A percentile compares a stretch with the other conserved stretches of the same genome.
These are phyloP conservation scores for Apocrypta bakeri DNA, from an alignment of 1,140 invertebrate species.

Conservation along the genomic window DNA sequence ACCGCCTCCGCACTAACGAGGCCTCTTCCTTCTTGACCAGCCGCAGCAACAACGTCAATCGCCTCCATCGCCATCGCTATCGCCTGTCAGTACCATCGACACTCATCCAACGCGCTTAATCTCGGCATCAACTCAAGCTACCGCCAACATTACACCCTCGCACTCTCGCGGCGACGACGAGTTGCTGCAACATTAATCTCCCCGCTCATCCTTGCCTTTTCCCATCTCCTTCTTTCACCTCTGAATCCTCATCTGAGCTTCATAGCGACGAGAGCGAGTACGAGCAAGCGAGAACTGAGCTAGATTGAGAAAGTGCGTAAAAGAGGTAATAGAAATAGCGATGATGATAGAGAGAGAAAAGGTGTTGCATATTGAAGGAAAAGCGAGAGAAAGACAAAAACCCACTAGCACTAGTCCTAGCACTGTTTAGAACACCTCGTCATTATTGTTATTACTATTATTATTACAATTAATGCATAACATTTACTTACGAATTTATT, in stretches of 20 bases:
- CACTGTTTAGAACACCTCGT: constrained; percentile 74
- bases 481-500: constrained; percentile 51
- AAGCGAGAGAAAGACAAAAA: constrained; percentile 47
- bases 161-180: not conserved
- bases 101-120: not conserved
- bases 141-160: constrained; percentile 50
- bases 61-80: not conserved
- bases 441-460: constrained; percentile 66
- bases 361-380: constrained; percentile 16
- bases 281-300: not conserved
- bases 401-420: constrained; percentile 73
- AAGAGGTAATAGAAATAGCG: constrained; percentile 14
- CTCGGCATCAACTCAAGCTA: constrained; percentile 59
- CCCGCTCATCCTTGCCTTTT: not conserved
- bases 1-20: constrained; percentile 75
- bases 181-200: not conserved
- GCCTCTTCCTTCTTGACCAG: constrained; percentile 26
- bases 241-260: constrained; percentile 27
- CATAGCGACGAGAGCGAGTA: constrained; percentile 33
- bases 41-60: not conserved
- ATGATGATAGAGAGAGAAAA: constrained; percentile 18
- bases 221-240: not conserved
- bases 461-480: constrained; percentile 48
- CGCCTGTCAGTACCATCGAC: not conserved
- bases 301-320: constrained; percentile 11